Base-by-base conservation (phyloP, 2,888 invertebrate genomes). In the Cryptocephalus moraei region DNA sequence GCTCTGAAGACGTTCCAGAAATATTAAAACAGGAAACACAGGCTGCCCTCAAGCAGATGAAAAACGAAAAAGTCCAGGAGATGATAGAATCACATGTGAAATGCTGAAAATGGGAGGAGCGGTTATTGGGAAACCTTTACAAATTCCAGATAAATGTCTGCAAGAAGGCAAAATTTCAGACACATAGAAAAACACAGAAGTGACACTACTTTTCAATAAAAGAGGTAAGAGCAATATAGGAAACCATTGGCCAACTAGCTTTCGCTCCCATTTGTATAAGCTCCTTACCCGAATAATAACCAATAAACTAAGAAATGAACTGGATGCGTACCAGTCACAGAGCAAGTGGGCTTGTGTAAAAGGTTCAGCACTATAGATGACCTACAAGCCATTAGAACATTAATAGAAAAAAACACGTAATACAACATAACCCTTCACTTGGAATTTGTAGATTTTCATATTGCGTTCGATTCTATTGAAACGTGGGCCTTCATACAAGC, bases 231-330 rank as follows among this genome's bases (percentile, higher is more conserved):
- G 14, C 32, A 40, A 40, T 34, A 13, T 32, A 33, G 40, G 32
- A 11, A 41, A 46, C 41, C 41, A 46, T 32, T 9, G 45, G 31
- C 12, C 40, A 11, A 45, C 22, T 22, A 45, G 12, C 34, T 31
- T 45, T 12, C 32, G 40, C 22, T 45, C 41, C 13, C 10, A 13
- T 9, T 34, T 46, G 14, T 46, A 41, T 10, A 46, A 46, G 41
- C 41, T 41, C 22, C 41, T 41, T 33, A 46, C 41, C 4, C 13
- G 41, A 34, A 46, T 41, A 32, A 33, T 46, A 31, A 41, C 41
- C 41, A 40, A 46, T 34, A 34, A 22, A 38, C 46, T 46, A 13
- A 46, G 33, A 10, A 41, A 45, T 13, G 41, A 46, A 34, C 34
- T 46, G 33, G 41, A 46, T 12, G 14, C 11, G 22, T 40, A 46